Evolutionary conservation across 2,888 invertebrate genomes (phyloP).

Genomic region (Fabriciana adippe): DNA sequence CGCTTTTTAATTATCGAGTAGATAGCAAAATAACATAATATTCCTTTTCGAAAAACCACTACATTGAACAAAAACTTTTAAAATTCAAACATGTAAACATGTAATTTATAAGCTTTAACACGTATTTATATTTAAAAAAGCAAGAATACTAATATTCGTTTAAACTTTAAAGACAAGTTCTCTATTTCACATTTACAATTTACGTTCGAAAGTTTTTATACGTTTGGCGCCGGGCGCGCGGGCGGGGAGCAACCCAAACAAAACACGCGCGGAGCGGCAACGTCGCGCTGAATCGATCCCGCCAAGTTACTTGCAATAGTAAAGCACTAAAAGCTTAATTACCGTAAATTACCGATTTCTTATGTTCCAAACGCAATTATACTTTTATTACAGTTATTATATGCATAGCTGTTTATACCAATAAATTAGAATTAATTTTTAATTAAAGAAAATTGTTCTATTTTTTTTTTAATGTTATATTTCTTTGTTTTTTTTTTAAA

Average conservation of each 20-base stretch:
- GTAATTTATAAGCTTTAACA: no score
- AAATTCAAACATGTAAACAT: no score
- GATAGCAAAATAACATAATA: no score
- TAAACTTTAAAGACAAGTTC: slow-evolving; percentile 1
- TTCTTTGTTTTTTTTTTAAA: no score
- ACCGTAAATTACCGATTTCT: slow-evolving; percentile 58
- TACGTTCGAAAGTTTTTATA: slow-evolving; percentile 44
- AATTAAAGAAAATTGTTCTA: no score
- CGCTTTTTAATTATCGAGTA: no score
- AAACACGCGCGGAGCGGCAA: slow-evolving; percentile 72
- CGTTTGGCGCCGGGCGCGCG: slow-evolving; percentile 42
- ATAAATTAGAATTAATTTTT: not conserved
- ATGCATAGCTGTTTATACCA: not conserved
- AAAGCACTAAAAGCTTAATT: slow-evolving; percentile 69
- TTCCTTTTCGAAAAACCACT: no score
- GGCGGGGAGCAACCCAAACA: slow-evolving; percentile 72
- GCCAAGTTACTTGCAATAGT: slow-evolving; percentile 58
- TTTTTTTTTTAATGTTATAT: no score
- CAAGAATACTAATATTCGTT: no score
- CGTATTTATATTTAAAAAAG: no score
- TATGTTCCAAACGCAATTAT: slow-evolving; percentile 16
- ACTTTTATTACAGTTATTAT: slow-evolving; percentile 13
- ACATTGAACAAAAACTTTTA: no score
- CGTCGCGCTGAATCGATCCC: slow-evolving; percentile 71
- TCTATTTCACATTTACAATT: slow-evolving; percentile 35